Evolutionary conservation across 2,113 vertebrate genomes (phyloP), one percentile per base, ranked within the genome.

Genomic region (Eretmochelys imbricata): DNA sequence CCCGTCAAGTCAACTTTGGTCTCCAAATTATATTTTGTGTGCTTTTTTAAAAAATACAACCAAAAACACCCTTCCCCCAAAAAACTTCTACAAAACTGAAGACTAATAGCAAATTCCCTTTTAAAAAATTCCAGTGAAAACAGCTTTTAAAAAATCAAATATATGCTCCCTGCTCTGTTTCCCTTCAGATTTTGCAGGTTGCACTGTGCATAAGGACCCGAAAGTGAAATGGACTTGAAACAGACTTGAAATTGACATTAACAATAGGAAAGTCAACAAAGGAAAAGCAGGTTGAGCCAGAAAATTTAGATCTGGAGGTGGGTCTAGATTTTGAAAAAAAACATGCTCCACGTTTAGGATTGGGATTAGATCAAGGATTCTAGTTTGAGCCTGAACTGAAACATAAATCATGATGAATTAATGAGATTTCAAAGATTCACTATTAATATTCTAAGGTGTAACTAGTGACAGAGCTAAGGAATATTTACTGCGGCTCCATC

Each of bases 81-180:
- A n/a, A 8, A 4, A 79, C 81, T 92, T 95, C 78, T 88, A 94
- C 91, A 87, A 95, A 96, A 92, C 57, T 50, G 57, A 95, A 96
- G 72, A 92, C 87, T 84, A 91, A 89, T 96, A 95, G 90, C 93
- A 94, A 92, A 93, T 96, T 97, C 95, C 94, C 87, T 92, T 95
- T 97, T 93, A 95, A 97, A 81, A 96, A 96, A 95, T 93, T 92
- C 87, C 92, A 97, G 92, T 93, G 79, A 95, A 95, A 97, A 94
- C 93, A 96, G 94, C 94, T 96, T 97, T 96, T 89, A 96, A 97
- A 96, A 95, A 89, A 94, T 95, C 91, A 95, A 85, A 94, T 96
- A 38, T 55, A 88, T 6, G 53, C 92, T 96, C 57, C 79, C 84
- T 69, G 7, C 62, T 96, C 95, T 92, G 95, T 95, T 95, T 94